phyloP scores from a whole-genome alignment of 1,140 invertebrate species.

The Drosophila mauritiana region DNA sequence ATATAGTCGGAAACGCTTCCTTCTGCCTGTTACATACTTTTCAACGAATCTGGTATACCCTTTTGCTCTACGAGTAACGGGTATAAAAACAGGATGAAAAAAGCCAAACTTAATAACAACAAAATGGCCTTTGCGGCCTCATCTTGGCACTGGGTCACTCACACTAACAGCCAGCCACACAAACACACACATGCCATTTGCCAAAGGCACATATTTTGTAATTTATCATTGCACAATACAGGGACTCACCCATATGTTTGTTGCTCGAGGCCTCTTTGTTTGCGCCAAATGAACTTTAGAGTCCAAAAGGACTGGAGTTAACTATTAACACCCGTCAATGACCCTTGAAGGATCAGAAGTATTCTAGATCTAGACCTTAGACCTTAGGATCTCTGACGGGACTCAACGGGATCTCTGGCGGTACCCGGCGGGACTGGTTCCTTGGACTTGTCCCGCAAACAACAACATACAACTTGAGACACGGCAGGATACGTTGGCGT shows the following conservation, averaged over 20 bases:
- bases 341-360: slow-evolving; percentile 3
- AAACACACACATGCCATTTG: slow-evolving; percentile 39
- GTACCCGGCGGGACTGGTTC: too few species aligned
- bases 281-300: slow-evolving; percentile 73
- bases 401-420: too few species aligned
- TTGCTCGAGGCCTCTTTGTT: slow-evolving; percentile 45
- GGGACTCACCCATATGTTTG: slow-evolving; percentile 32
- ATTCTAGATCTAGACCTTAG: background rate
- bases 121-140: slow-evolving; percentile 77
- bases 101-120: slow-evolving; percentile 82
- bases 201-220: slow-evolving; percentile 79
- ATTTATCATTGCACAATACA: slow-evolving; percentile 79
- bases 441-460: too few species aligned
- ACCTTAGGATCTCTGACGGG: too few species aligned
- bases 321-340: slow-evolving; percentile 67
- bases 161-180: slow-evolving; percentile 6
- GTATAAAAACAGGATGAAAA: slow-evolving; percentile 49
- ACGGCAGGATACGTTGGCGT: too few species aligned
- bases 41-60: too few species aligned
- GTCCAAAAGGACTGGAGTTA: slow-evolving; percentile 42
- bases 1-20: too few species aligned
- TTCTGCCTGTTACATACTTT: too few species aligned
- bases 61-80: too few species aligned
- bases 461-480: too few species aligned
- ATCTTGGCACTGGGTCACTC: slow-evolving; percentile 51